A percentile compares a stretch with the other conserved stretches of the same genome.
These are phyloP conservation scores for Holothuria scabra DNA, from an alignment of 53 echinoderm and acorn worm genomes.

Conservation along the genomic window DNA sequence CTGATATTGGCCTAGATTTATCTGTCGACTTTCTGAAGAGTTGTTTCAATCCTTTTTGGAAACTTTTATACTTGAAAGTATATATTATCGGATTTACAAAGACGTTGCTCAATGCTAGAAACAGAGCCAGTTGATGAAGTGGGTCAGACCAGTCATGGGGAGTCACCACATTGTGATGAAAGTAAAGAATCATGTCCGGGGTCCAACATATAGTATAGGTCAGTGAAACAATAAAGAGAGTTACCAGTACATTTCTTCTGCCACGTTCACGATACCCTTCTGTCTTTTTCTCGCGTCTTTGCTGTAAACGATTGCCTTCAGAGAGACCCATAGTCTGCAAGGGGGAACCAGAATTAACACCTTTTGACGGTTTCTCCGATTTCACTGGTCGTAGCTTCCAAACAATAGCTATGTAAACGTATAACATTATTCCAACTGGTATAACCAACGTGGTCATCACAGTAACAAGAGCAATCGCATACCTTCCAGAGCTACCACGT, in stretches of 20 bases:
- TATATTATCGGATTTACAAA: constrained; percentile 53
- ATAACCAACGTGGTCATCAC: constrained; percentile 54
- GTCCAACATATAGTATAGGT: constrained; percentile 51
- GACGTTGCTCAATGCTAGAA: constrained; percentile 31
- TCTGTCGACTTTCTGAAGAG: constrained; percentile 5
- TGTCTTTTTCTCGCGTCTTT: too few species aligned
- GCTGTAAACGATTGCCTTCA: too few species aligned
- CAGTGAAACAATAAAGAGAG: constrained; percentile 42
- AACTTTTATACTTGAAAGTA: constrained; percentile 49
- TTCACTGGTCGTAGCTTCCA: constrained; percentile 16
- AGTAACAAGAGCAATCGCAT: constrained; percentile 38
- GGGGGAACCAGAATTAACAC: not conserved
- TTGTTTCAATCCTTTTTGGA: constrained; percentile 50
- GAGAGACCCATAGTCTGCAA: not conserved
- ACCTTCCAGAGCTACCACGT: constrained; percentile 2
- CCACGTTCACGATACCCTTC: too few species aligned
- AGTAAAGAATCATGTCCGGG: constrained; percentile 37
- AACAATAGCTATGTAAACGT: constrained; percentile 63
- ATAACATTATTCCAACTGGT: constrained; percentile 68
- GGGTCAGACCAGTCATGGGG: constrained; percentile 14
- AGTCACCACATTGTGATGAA: constrained; percentile 36
- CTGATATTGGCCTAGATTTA: not conserved
- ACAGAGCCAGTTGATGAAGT: constrained; percentile 14
- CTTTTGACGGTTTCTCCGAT: constrained; percentile 3
- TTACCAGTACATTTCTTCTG: constrained; percentile 43